A percentile compares a stretch with the other conserved stretches of the same genome.
These are phyloP conservation scores for Bombus waltoni DNA, from an alignment of 1,140 invertebrate genomes.

Conservation along the genomic window DNA sequence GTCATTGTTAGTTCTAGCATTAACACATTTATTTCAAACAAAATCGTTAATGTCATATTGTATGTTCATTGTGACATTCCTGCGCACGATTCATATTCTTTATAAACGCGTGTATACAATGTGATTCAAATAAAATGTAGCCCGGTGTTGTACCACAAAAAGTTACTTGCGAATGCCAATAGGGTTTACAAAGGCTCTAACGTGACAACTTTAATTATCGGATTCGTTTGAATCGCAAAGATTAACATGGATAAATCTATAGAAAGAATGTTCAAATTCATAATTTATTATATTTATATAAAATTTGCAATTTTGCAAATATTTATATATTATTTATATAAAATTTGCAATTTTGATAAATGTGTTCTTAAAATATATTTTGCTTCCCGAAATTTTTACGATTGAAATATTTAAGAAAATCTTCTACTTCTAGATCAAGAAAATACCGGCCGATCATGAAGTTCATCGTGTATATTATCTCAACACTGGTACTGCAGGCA, in stretches of 20 bases:
- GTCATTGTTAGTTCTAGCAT: background rate
- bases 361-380: background rate
- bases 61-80: background rate
- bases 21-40: too few relatives aligned
- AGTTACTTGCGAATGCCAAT: background rate
- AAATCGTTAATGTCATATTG: background rate
- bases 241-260: slow-evolving; percentile 1
- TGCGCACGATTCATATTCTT: background rate
- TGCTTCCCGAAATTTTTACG: background rate
- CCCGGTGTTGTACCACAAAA: background rate
- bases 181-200: background rate
- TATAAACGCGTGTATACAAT: too few relatives aligned
- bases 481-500: slow-evolving; percentile 69
- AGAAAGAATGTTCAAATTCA: background rate
- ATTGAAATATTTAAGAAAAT: background rate
- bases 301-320: too few relatives aligned
- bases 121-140: background rate
- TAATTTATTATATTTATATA: too few relatives aligned
- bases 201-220: slow-evolving; percentile 13
- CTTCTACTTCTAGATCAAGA: slow-evolving; percentile 63
- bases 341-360: too few relatives aligned
- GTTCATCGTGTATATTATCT: slow-evolving; percentile 70
- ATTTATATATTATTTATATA: too few relatives aligned
- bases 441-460: slow-evolving; percentile 68
- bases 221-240: slow-evolving; percentile 26